A percentile compares a stretch with the other conserved stretches of the same genome.
Conservation (phyloP, 1,140 invertebrate species). For the Tetraneura akinire region DNA sequence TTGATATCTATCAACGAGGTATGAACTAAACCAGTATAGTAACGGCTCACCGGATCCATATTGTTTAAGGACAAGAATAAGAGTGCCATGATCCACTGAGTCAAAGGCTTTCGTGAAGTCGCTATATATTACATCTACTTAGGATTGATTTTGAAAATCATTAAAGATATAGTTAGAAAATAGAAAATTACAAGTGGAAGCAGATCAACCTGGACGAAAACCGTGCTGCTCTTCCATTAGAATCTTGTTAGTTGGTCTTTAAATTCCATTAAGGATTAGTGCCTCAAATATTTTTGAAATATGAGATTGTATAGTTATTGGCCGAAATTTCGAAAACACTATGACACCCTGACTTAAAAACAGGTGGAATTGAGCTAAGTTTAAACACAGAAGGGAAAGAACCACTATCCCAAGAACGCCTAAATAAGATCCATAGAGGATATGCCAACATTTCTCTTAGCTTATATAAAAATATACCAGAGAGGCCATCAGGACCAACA, state of each 20-base stretch:
- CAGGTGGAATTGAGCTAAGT: background rate
- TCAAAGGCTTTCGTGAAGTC: background rate
- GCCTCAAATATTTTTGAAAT: slow-evolving; percentile 27
- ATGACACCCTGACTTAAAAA: background rate
- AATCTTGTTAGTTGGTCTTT: too few species aligned
- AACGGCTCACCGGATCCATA: too few species aligned
- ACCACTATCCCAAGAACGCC: too few species aligned
- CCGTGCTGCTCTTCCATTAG: too few species aligned
- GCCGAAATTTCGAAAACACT: background rate
- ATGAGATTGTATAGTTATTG: background rate
- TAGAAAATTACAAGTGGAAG: too few species aligned
- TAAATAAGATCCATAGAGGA: slow-evolving; percentile 23
- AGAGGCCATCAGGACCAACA: background rate
- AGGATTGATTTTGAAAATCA: background rate
- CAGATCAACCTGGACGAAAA: background rate
- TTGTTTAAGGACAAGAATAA: too few species aligned
- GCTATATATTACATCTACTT: background rate
- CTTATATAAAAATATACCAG: slow-evolving; percentile 7
- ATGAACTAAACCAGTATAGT: too few species aligned
- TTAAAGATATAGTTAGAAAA: too few species aligned
- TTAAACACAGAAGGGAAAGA: background rate
- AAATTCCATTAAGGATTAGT: too few species aligned
- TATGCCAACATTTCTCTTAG: slow-evolving; percentile 7
- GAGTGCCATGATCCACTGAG: background rate
- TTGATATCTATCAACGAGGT: too few species aligned